Evolutionary conservation across 2,888 invertebrate genomes (phyloP), one percentile per base, ranked within the genome.

Genomic region (Allygus modestus): DNA sequence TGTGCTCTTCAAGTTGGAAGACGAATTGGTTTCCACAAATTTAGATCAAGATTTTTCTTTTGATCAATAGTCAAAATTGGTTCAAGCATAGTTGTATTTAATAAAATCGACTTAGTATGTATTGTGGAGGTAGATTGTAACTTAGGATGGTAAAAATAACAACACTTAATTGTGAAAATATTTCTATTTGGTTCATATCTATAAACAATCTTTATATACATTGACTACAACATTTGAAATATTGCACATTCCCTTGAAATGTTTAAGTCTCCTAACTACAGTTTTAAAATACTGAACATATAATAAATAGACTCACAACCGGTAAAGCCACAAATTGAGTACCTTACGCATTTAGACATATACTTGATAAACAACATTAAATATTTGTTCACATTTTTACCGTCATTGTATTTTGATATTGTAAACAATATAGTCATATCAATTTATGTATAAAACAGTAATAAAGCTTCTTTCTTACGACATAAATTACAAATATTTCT

Each of bases 241-340:
- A 71, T 71, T 69, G 69, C 71, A 71, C 71, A 71, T 69, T 31
- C 71, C 71, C 37, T 71, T 41, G 20, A 41, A 28, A 71, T 28
- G 65, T 28, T 65, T 1, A 65, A 65, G 26, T 65, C 65, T 12
- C 7, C 31, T 65, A 65, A 2, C 65, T 65, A 65, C 12, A 65
- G 1, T 28, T 54, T 23, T 23, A 28, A 28, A 65, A 65, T 65
- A 65, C 65, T 65, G 65, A 65, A 65, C 28, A 65, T 65, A 28
- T 28, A 65, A 65, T 65, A 65, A 65, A 65, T 65, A 65, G 28
- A 65, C 58, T 65, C 28, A 28, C 65, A 31, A 28, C 28, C 65
- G 12, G 65, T 65, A 65, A 58, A 58, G 58, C 58, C 58, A 58
- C 58, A 23, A 20, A 58, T 65, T 23, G 23, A 65, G 65, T 65